Evolutionary conservation across 2,797 vertebrate genomes (phyloP).

Genomic region (Tinamus major): DNA sequence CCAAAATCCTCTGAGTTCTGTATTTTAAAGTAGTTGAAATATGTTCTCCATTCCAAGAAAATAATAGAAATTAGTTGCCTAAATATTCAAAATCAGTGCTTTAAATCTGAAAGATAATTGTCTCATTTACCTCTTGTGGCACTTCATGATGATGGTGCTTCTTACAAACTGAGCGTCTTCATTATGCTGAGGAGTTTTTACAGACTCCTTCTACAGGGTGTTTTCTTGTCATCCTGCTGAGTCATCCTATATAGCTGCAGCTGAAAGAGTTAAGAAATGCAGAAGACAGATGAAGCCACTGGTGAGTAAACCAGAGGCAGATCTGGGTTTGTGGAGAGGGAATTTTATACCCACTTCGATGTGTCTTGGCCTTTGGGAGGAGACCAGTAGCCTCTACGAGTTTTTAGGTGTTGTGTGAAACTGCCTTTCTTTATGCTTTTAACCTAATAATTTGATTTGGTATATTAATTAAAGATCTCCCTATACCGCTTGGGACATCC

Average conservation of each 20-base stretch:
- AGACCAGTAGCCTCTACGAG: background rate
- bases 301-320: background rate
- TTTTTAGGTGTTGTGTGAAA: background rate
- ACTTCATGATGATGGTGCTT: background rate
- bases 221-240: background rate
- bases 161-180: background rate
- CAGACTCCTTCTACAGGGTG: background rate
- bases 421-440: background rate
- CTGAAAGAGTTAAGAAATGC: background rate
- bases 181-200: background rate
- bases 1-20: background rate
- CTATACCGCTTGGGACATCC: background rate
- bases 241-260: no score
- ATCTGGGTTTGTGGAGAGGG: background rate
- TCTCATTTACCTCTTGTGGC: background rate
- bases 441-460: background rate
- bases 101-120: background rate
- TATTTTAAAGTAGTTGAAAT: background rate
- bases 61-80: background rate
- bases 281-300: background rate
- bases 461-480: background rate
- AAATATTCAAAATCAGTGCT: background rate
- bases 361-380: background rate
- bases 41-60: background rate
- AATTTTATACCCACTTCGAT: background rate